Base-by-base conservation (phyloP, 2,888 invertebrate genomes). In the Xiphydria camelus region DNA sequence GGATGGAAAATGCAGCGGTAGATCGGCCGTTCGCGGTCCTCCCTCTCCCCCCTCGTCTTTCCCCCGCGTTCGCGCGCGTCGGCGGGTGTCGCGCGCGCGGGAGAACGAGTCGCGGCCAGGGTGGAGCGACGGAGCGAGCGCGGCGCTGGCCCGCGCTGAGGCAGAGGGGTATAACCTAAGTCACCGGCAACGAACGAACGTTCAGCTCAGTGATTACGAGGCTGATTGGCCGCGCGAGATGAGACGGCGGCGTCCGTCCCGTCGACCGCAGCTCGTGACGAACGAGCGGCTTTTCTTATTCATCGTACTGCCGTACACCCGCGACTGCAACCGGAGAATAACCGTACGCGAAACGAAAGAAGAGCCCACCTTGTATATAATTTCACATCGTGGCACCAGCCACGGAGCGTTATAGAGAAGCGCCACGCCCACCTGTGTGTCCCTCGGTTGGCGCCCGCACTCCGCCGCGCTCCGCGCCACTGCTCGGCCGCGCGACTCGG, bases 151-250 rank as follows among this genome's bases (percentile, higher is more conserved):
- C n/a, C 12, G 32, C n/a, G 32, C 12, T 12, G 41, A 46, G 40
- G 41, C 43, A 43, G 29, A 31, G 46, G 46, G 51, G 47, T 41
- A 47, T 31, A 45, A 43, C 37, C 44, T 47, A 34, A 15, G 19
- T 4, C 35, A 35, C 5, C 7, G 7, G 14, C 58, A 61, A 62
- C 62, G 62, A n/a, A 29, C 6, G 29, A 61, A 57, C 61, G 62
- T 62, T 65, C 64, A 63, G 63, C 73, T 70, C 71, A 69, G 74
- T 73, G 73, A 74, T 75, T 74, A 75, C 72, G 71, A 68, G 70
- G 63, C 73, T 74, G 75, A 74, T 74, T 74, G 74, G 75, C 73
- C 72, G 74, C 69, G 67, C 64, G 69, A 71, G 72, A 75, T 74
- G 74, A 74, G 71, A 73, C 74, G 74, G 74, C 75, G 75, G 74